A percentile compares a stretch with the other conserved stretches of the same genome.
These are phyloP conservation scores for Caranx melampygus DNA, from an alignment of 2,113 vertebrate species.

Conservation along the genomic window DNA sequence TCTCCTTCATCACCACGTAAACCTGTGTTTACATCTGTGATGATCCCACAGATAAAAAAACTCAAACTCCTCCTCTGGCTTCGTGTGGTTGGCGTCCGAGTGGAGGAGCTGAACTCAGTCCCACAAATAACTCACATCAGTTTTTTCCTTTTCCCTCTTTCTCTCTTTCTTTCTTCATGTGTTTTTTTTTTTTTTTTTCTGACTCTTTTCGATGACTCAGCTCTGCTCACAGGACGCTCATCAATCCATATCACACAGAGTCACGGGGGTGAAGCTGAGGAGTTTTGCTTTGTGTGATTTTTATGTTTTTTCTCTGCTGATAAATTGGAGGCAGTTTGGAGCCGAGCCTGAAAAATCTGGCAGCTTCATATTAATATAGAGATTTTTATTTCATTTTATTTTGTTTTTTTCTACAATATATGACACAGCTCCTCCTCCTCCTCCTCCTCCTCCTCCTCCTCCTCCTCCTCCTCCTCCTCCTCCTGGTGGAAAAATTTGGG, in stretches of 20 bases:
- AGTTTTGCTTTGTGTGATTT: conserved; percentile 14
- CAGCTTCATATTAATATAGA: conserved; percentile 24
- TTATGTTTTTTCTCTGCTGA: conserved; percentile 10
- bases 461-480: too few relatives aligned
- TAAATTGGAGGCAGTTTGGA: conserved; percentile 42
- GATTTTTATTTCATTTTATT: conserved; percentile 4
- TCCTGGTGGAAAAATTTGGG: background rate
- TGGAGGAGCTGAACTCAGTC: conserved; percentile 1
- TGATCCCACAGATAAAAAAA: conserved; percentile 39
- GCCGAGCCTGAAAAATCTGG: conserved; percentile 41
- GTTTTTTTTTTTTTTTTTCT: conserved; percentile 16
- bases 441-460: too few relatives aligned
- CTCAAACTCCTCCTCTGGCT: conserved; percentile 16
- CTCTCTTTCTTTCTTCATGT: background rate
- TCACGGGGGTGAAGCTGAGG: conserved; percentile 22
- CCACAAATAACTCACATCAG: background rate
- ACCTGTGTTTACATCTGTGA: conserved; percentile 43
- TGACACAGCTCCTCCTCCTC: conserved; percentile 2
- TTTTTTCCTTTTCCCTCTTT: background rate
- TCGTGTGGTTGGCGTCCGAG: conserved; percentile 33
- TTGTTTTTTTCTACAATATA: background rate
- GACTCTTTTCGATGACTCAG: conserved; percentile 38
- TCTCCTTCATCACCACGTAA: conserved; percentile 21
- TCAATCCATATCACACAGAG: conserved; percentile 18
- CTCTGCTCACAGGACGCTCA: conserved; percentile 9